These are phyloP conservation scores for Drosophila ezoana DNA, from an alignment of 2,888 invertebrate genomes.

Conservation along the genomic window DNA sequence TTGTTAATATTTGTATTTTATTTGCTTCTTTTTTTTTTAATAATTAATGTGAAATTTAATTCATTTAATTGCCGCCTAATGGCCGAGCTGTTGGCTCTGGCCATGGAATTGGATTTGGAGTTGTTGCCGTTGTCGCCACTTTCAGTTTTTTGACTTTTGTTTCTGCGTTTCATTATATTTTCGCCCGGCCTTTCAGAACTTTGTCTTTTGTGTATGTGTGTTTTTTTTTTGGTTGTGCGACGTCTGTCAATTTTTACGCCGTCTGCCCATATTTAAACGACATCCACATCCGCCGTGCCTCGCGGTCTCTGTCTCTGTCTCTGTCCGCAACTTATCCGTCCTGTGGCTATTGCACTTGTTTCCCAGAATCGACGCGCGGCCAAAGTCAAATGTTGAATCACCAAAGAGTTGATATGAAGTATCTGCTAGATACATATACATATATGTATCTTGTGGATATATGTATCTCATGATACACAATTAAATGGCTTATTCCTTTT, in stretches of 20 bases:
- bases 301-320: conserved; percentile 16
- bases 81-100: conserved; percentile 35
- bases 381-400: conserved; percentile 42
- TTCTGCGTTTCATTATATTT: conserved; percentile 21
- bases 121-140: conserved; percentile 51
- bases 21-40: conserved; percentile 34
- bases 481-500: conserved; percentile 12
- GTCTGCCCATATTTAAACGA: conserved; percentile 75
- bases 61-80: conserved; percentile 68
- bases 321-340: conserved; percentile 48
- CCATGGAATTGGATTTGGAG: conserved; percentile 21
- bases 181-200: conserved; percentile 48
- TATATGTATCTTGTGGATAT: background rate
- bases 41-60: conserved; percentile 75
- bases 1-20: background rate
- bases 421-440: conserved; percentile 10
- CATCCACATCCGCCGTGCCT: conserved; percentile 71
- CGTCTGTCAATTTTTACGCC: conserved; percentile 76
- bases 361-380: conserved; percentile 52
- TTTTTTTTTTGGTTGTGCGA: conserved; percentile 50
- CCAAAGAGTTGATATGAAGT: conserved; percentile 31
- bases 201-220: conserved; percentile 33
- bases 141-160: conserved; percentile 44
- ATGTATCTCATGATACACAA: conserved; percentile 15
- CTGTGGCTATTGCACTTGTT: conserved; percentile 67